Conservation (phyloP, 2,113 vertebrate genomes). For the Seriola dumerili region DNA sequence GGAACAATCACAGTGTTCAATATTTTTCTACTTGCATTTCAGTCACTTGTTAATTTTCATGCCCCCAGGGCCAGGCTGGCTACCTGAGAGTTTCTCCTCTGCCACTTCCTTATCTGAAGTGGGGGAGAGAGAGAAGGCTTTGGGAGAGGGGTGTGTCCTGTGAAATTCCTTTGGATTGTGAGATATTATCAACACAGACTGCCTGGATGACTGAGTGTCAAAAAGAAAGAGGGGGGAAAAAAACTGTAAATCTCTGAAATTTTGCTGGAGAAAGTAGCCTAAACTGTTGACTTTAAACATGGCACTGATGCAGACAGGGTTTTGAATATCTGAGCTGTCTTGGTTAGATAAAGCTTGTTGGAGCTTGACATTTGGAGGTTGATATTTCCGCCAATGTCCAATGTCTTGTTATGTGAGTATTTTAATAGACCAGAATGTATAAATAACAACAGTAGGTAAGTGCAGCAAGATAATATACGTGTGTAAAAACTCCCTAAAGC, state of each 20-base stretch:
- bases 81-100: conserved; percentile 57
- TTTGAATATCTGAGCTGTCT: neutral
- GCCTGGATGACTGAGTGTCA: conserved; percentile 38
- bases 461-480: too few relatives aligned
- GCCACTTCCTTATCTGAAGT: conserved; percentile 68
- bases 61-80: conserved; percentile 36
- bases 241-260: conserved; percentile 15
- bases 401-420: too few relatives aligned
- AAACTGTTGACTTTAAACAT: neutral
- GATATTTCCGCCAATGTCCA: neutral
- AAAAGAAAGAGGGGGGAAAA: neutral
- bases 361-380: conserved; percentile 16
- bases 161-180: conserved; percentile 72
- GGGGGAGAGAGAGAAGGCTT: conserved; percentile 15
- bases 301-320: neutral
- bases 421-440: too few relatives aligned
- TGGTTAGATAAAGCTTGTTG: neutral
- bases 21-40: neutral
- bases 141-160: conserved; percentile 68
- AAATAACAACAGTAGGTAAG: too few relatives aligned
- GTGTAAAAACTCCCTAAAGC: neutral
- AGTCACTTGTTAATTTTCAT: conserved; percentile 17
- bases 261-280: neutral
- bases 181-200: conserved; percentile 62
- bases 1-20: too few relatives aligned